Evolutionary conservation across 2,113 vertebrate species (phyloP), one percentile per base, ranked within the genome.

Genomic region (Ailuropoda melanoleuca): DNA sequence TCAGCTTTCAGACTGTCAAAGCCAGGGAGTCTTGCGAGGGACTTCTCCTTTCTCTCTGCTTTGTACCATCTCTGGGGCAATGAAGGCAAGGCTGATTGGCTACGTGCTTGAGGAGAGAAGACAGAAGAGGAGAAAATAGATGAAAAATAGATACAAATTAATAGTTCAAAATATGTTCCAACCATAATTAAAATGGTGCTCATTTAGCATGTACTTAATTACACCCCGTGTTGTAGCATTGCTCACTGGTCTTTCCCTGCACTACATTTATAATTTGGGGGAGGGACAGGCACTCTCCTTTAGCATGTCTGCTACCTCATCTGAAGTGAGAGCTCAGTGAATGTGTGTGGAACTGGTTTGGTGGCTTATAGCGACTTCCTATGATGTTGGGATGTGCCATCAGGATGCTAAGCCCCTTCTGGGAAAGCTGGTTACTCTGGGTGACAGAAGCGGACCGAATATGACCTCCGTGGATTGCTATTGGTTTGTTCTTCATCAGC

Each of bases 71-170:
- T 68, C 34, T 48, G 66, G 75, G 64, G 43, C 29, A 55, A 17
- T 4, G 6, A 70, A 68, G 56, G 26, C 48, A 62, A 60, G 21
- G 83, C 43, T 34, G 48, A 21, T 26, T 29, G 18, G 29, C n/a
- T 23, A 4, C 39, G 62, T 55, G 50, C 64, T 60, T 62, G 24
- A 86, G 29, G 8, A 80, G 29, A 43, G 50, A 64, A 37, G 39
- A 43, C 7, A 81, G 37, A 4, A 86, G 46, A 81, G 62, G 56
- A 80, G 53, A 93, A 85, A 72, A 58, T 6, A 39, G 18, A 62
- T 83, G 87, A 23, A 93, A 92, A 92, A 60, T 11, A 93, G 82
- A 87, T 72, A 37, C 9, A 84, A 94, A 75, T 58, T 4, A 68
- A 90, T 86, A 18, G 11, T 68, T 90, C 56, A 75, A 62, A 84